Evolutionary conservation across 2,888 invertebrate genomes (phyloP).

Genomic region (Hyposoter didymator): DNA sequence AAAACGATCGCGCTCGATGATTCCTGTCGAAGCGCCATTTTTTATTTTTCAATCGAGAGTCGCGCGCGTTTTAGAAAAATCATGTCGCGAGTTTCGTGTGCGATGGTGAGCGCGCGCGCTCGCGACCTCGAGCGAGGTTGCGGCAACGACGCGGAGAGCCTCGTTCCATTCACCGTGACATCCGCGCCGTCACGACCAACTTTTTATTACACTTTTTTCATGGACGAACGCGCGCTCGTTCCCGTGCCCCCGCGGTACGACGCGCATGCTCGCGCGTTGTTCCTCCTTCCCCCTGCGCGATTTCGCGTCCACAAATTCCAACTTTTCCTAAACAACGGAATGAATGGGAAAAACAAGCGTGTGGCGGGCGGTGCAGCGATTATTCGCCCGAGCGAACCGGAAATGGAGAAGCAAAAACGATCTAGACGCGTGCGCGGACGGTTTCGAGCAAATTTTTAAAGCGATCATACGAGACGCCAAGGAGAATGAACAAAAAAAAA

Average conservation of each 20-base stretch:
- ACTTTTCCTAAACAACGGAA: not conserved
- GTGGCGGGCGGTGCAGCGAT: no score
- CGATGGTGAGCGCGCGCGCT: constrained; percentile 8
- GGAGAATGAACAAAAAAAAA: constrained; percentile 16
- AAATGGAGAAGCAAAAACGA: no score
- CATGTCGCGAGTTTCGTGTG: not conserved
- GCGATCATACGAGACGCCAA: not conserved
- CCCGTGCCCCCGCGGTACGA: not conserved
- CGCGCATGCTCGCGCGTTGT: not conserved
- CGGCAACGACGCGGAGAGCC: constrained; percentile 62
- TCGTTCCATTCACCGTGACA: constrained; percentile 76
- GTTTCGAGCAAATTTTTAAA: no score
- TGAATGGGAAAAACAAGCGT: no score
- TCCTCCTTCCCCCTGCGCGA: not conserved
- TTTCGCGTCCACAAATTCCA: not conserved
- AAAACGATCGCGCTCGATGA: no score
- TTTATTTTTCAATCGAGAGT: not conserved
- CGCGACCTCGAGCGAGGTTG: constrained; percentile 77
- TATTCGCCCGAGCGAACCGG: no score
- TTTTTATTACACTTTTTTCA: constrained; percentile 20
- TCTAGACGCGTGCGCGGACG: no score
- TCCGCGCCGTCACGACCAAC: constrained; percentile 68
- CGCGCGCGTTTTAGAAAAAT: not conserved
- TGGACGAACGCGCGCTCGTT: constrained; percentile 33
- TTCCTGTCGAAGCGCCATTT: not conserved